A percentile compares a stretch with the other conserved stretches of the same genome.
These are phyloP conservation scores for Prionailurus viverrinus DNA, from an alignment of 2,113 vertebrate species.

Conservation along the genomic window DNA sequence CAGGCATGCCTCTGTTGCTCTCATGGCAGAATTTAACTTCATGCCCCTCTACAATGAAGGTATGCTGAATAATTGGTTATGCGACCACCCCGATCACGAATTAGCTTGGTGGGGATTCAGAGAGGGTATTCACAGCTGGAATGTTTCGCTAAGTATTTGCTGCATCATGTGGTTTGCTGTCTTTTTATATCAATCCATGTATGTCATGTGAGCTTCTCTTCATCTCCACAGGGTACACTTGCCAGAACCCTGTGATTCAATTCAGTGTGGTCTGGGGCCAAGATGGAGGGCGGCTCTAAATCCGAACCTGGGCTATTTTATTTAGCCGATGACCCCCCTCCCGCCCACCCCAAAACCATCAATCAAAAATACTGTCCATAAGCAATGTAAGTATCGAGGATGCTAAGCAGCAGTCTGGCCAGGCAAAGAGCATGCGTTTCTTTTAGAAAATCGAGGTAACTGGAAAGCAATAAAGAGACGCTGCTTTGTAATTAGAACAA, in stretches of 20 bases:
- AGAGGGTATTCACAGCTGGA: background rate
- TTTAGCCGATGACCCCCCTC: background rate
- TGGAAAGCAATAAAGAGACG: conserved; percentile 61
- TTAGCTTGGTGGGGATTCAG: background rate
- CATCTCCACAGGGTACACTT: conserved; percentile 66
- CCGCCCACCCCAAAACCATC: background rate
- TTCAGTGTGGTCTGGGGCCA: background rate
- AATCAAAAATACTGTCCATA: conserved; percentile 70
- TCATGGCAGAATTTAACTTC: background rate
- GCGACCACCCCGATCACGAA: background rate
- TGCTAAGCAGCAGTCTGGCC: conserved; percentile 81
- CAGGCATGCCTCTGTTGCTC: background rate
- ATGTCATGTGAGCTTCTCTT: conserved; percentile 63
- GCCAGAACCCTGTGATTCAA: conserved; percentile 54
- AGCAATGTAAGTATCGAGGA: conserved; percentile 79
- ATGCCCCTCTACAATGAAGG: background rate
- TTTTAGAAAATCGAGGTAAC: conserved; percentile 73
- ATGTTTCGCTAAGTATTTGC: conserved; percentile 56
- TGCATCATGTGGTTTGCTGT: conserved; percentile 62
- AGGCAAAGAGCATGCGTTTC: conserved; percentile 86
- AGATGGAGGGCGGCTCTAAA: conserved; percentile 54
- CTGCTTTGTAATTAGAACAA: conserved; percentile 68
- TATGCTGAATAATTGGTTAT: background rate
- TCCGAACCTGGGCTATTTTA: background rate
- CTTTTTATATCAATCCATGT: conserved; percentile 65